A percentile compares a stretch with the other conserved stretches of the same genome.
These are phyloP conservation scores for Columba guinea DNA, from an alignment of 2,797 vertebrate genomes.

Conservation along the genomic window DNA sequence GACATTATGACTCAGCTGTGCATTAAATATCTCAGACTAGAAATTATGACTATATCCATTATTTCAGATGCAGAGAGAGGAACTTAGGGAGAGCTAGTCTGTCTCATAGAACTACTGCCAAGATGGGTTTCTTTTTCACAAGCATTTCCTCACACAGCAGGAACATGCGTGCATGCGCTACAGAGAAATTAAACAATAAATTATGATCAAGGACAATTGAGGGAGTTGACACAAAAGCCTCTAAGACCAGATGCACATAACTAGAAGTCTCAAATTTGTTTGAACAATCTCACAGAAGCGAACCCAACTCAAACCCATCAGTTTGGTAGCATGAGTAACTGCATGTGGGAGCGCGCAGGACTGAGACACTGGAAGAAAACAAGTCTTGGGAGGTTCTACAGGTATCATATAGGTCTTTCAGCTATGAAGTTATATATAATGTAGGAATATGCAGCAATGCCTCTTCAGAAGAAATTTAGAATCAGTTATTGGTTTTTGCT, in stretches of 20 bases:
- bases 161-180: not conserved
- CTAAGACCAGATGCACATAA: not conserved
- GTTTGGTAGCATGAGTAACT: not conserved
- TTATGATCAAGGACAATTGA: not conserved
- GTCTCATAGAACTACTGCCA: not conserved
- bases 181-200: not conserved
- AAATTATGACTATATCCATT: not conserved
- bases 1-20: not conserved
- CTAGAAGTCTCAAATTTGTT: not conserved
- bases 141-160: not conserved
- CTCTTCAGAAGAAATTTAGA: not conserved
- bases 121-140: not conserved
- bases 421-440: not conserved
- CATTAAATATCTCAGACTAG: not conserved
- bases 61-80: not conserved
- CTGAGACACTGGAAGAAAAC: not conserved
- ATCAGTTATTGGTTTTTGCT: not conserved
- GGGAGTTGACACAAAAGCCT: not conserved
- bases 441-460: not conserved
- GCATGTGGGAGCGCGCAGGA: fast-evolving
- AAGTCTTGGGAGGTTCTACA: not conserved
- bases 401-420: not conserved
- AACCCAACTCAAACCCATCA: not conserved
- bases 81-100: not conserved
- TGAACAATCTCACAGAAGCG: not conserved